These are phyloP conservation scores for Narcine bancroftii DNA, from an alignment of 2,113 vertebrate genomes.

Conservation along the genomic window DNA sequence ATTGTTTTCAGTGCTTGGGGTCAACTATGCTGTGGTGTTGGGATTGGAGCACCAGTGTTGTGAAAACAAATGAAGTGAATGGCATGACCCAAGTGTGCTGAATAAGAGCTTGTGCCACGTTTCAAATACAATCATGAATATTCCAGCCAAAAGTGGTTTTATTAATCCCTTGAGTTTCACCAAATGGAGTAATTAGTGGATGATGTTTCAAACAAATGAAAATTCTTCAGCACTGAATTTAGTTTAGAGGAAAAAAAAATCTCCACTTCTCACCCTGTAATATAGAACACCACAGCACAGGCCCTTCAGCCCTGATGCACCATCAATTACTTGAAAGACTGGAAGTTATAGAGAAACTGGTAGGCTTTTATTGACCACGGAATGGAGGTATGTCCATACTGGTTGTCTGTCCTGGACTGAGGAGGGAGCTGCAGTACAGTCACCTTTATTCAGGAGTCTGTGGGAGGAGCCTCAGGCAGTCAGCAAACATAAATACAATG, in stretches of 20 bases:
- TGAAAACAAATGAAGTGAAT: background rate
- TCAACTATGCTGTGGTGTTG: background rate
- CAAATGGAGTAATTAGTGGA: background rate
- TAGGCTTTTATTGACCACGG: no score
- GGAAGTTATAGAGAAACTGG: no score
- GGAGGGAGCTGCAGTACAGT: no score
- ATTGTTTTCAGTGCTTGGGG: background rate
- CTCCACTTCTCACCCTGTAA: no score
- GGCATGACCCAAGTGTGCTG: background rate
- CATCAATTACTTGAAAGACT: no score
- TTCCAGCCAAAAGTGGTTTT: background rate
- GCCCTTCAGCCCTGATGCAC: no score
- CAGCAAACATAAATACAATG: no score
- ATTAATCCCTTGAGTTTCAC: background rate
- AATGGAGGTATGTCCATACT: no score
- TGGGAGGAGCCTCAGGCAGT: no score
- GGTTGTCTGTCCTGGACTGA: no score
- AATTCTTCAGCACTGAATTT: background rate
- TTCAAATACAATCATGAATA: background rate
- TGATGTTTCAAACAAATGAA: background rate
- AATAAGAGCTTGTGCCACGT: background rate
- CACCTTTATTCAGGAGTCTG: no score
- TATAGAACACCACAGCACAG: no score
- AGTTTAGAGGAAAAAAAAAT: background rate
- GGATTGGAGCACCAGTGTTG: background rate